These are phyloP conservation scores for Bubo scandiacus DNA, from an alignment of 2,113 vertebrate species.

Conservation along the genomic window DNA sequence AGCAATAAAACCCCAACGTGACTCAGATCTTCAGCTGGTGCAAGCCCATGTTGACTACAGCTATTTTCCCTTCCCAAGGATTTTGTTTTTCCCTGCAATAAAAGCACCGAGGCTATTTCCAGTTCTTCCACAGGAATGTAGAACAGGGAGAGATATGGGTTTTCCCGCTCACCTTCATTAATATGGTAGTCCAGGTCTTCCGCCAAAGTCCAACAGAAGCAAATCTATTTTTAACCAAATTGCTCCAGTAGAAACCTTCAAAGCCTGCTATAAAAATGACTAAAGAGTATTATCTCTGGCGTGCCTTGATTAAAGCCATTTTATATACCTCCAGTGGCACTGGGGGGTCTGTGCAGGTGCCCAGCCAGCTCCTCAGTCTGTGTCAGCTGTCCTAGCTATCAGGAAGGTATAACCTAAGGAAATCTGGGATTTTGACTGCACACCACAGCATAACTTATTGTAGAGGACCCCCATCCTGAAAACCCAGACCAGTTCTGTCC, in stretches of 20 bases:
- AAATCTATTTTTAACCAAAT: constrained; percentile 27
- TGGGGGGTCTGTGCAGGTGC: neutral
- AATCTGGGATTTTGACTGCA: neutral
- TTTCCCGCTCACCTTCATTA: neutral
- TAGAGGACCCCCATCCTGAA: neutral
- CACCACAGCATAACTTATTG: neutral
- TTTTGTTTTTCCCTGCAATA: neutral
- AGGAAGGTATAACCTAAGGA: neutral
- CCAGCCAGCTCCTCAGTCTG: neutral
- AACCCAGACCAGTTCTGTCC: neutral
- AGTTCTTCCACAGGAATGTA: neutral
- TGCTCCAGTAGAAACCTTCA: neutral
- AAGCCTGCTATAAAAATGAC: neutral
- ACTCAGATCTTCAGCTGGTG: neutral
- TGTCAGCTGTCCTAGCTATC: neutral
- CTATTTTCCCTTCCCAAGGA: neutral
- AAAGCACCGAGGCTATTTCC: neutral
- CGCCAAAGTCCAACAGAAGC: neutral
- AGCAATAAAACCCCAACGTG: neutral
- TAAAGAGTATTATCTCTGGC: neutral
- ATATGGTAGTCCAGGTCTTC: neutral
- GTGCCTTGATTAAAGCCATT: neutral
- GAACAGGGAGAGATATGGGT: neutral
- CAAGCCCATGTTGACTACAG: neutral
- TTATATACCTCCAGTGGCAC: neutral